A percentile compares a stretch with the other conserved stretches of the same genome.
These are phyloP conservation scores for Thaleichthys pacificus DNA, from an alignment of 2,797 vertebrate species.

Conservation along the genomic window DNA sequence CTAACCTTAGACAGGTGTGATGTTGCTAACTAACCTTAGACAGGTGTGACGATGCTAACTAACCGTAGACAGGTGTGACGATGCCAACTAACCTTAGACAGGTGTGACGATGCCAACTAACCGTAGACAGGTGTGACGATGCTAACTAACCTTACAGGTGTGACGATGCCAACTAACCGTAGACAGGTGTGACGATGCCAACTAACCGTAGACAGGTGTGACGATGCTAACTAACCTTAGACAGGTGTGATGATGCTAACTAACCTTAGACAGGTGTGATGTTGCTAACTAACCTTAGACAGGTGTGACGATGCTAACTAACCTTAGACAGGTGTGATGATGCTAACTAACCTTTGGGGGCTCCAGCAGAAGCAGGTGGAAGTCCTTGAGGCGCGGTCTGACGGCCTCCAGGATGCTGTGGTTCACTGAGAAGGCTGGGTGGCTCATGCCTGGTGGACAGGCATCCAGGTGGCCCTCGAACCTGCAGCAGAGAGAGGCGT, in stretches of 20 bases:
- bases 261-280: neutral
- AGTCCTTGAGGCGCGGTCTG: constrained; percentile 89
- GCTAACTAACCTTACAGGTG: neutral
- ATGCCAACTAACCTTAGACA: neutral
- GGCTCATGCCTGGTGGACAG: constrained; percentile 91
- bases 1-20: constrained; percentile 85
- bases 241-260: neutral
- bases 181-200: too few species aligned
- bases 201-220: neutral
- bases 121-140: constrained; percentile 64
- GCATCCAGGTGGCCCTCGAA: constrained; percentile 96
- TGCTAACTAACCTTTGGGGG: constrained; percentile 88
- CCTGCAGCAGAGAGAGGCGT: constrained; percentile 62
- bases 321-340: neutral
- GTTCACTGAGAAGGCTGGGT: constrained; percentile 90
- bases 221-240: constrained; percentile 79
- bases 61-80: constrained; percentile 77
- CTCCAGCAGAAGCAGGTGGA: constrained; percentile 94
- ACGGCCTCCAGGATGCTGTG: constrained; percentile 96
- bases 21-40: neutral
- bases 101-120: constrained; percentile 53
- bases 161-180: constrained; percentile 70
- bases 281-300: constrained; percentile 81
- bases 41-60: constrained; percentile 18
- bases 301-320: neutral